A percentile compares a stretch with the other conserved stretches of the same genome.
These are phyloP conservation scores for Smutsia gigantea DNA, from an alignment of 2,797 vertebrate species.

Conservation along the genomic window DNA sequence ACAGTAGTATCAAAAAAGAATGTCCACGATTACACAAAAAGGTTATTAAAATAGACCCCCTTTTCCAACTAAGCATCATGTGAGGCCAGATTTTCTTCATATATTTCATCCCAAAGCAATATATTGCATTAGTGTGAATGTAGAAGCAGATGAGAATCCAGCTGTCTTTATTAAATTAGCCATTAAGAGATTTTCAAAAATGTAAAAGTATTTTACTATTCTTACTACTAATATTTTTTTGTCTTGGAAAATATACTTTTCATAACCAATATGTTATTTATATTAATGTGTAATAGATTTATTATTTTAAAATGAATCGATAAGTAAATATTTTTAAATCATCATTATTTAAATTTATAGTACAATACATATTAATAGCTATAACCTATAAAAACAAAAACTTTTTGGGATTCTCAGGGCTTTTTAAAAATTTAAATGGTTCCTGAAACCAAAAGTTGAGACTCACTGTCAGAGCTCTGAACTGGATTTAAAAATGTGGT, in stretches of 20 bases:
- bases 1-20: constrained; percentile 18
- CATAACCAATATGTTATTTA: neutral
- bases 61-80: neutral
- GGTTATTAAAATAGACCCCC: neutral
- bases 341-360: neutral
- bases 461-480: neutral
- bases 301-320: constrained; percentile 30
- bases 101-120: neutral
- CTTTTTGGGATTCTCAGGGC: neutral
- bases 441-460: neutral
- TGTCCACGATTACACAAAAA: neutral
- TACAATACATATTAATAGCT: neutral
- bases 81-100: neutral
- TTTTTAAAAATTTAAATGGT: neutral
- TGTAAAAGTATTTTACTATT: neutral
- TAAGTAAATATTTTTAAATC: constrained; percentile 24
- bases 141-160: neutral
- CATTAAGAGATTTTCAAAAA: constrained; percentile 29
- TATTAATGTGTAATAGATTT: neutral
- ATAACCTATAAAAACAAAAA: neutral
- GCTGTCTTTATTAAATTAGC: neutral
- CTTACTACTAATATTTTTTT: neutral
- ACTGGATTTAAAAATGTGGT: neutral
- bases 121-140: neutral
- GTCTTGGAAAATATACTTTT: constrained; percentile 38